Base-by-base conservation (phyloP, 1,140 invertebrate species). In the Drosophila lowei region DNA sequence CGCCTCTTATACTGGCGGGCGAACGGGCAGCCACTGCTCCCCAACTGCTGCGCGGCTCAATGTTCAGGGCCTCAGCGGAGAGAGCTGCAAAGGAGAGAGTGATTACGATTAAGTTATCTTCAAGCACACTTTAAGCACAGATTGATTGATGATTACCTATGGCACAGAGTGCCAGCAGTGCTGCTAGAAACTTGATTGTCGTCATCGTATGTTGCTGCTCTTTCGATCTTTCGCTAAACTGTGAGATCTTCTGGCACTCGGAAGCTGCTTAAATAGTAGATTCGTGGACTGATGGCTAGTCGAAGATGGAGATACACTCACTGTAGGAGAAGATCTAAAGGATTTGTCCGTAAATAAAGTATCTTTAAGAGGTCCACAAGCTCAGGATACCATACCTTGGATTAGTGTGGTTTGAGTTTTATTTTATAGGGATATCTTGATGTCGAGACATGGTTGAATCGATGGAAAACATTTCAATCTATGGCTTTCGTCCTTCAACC, bases 41-140 rank as follows among this genome's bases (percentile, higher is more conserved):
- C 90, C 90, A 91, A 25, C 83, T 85, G 66, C 90, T 91, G 42
- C 90, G 86, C 0, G 90, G 90, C 9, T 90, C 72, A 28, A 91
- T 90, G 3, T 66, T 73, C 48, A 91, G 16, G 5, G 63, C 71
- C 21, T 67, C 34, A 0, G 72, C 50, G 4, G 75, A 48, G 16
- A 77, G 73, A 52, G 57, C 68, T 75, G 38, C 7, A 66, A 42
- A 47, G 18, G n/a, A 23, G 5, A 9, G 18, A 46, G 18, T 18
- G 4, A 28, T 11, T 1, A 13, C 2, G 6, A 38, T 60, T 23
- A 49, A 16, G 15, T 50, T 9, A 71, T 46, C 21, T 8, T 9
- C n/a, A 13, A 25, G 47, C 5, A 28, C 23, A 46, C 21, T 11
- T 15, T 4, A 13, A 1, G 1, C 25, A 2, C 16, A 42, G 4